A percentile compares a stretch with the other conserved stretches of the same genome.
Conservation (phyloP, 2,797 vertebrate species). For the Australoheros facetus region DNA sequence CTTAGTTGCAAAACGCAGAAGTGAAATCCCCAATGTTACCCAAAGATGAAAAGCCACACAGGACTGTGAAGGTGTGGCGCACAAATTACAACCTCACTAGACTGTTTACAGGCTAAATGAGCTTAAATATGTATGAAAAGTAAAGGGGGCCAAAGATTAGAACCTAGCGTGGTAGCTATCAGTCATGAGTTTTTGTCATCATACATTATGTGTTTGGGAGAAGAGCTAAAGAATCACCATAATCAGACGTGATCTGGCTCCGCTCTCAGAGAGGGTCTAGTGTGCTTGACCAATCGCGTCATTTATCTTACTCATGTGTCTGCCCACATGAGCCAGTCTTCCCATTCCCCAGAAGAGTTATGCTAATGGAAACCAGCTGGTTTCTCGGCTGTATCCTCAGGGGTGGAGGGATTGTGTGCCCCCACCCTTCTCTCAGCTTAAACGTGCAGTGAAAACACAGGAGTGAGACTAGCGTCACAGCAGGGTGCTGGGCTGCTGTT, state of each 20-base stretch:
- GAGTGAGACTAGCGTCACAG: slow-evolving; percentile 46
- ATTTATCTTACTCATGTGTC: slow-evolving; percentile 76
- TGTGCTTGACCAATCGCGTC: slow-evolving; percentile 62
- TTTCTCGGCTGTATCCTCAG: slow-evolving; percentile 63
- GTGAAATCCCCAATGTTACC: slow-evolving; percentile 11
- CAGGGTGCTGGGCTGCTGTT: slow-evolving; percentile 60
- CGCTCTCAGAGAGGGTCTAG: slow-evolving; percentile 43
- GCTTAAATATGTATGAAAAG: slow-evolving; percentile 36
- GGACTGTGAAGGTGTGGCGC: slow-evolving; percentile 43
- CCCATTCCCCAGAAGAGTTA: slow-evolving; percentile 69
- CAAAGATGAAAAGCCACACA: slow-evolving; percentile 35
- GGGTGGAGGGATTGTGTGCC: slow-evolving; percentile 15
- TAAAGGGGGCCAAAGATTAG: slow-evolving; percentile 40
- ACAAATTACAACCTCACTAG: slow-evolving; percentile 34
- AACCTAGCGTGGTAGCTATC: slow-evolving; percentile 12
- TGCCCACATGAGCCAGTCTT: slow-evolving; percentile 68
- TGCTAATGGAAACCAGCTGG: slow-evolving; percentile 84
- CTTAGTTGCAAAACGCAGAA: slow-evolving; percentile 25
- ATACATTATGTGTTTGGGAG: slow-evolving; percentile 37
- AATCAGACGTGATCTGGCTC: slow-evolving; percentile 65
- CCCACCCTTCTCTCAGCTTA: slow-evolving; percentile 38
- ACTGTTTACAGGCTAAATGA: slow-evolving; percentile 44
- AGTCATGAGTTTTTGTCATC: slow-evolving; percentile 26
- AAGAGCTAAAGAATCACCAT: slow-evolving; percentile 53
- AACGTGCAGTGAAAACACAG: slow-evolving; percentile 63